Conservation (phyloP, 2,113 vertebrate genomes). For the Anhinga rufa region DNA sequence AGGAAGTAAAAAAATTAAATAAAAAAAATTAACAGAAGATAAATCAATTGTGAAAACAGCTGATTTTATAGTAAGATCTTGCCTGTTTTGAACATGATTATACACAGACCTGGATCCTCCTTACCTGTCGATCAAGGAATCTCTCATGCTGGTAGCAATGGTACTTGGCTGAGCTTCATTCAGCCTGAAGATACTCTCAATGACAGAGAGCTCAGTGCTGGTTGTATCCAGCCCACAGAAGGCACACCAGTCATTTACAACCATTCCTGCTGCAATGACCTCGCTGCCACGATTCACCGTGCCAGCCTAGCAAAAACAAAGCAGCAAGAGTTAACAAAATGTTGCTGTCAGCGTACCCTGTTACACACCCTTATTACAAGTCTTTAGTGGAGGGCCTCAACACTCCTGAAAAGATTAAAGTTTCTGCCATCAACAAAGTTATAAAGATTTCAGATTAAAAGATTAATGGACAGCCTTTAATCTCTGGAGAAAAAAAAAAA, state of each 20-base stretch:
- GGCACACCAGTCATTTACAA: constrained; percentile 97
- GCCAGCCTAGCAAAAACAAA: constrained; percentile 78
- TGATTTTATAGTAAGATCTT: neutral
- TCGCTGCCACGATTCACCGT: constrained; percentile 97
- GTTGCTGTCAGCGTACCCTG: no score
- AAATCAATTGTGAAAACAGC: neutral
- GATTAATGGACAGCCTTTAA: neutral
- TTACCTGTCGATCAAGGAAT: constrained; percentile 96
- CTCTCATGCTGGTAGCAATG: constrained; percentile 93
- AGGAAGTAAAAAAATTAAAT: neutral
- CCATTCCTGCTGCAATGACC: constrained; percentile 94
- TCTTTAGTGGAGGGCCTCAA: neutral
- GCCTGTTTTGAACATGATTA: neutral
- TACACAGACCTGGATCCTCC: neutral
- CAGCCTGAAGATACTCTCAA: constrained; percentile 93
- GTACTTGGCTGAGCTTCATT: constrained; percentile 89
- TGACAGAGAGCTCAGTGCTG: constrained; percentile 94
- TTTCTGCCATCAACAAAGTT: neutral
- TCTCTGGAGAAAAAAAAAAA: neutral
- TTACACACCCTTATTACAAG: neutral
- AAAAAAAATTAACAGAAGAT: neutral
- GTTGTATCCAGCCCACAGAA: constrained; percentile 98
- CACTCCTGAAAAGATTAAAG: neutral
- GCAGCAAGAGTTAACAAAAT: no score
- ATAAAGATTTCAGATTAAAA: neutral